A percentile compares a stretch with the other conserved stretches of the same genome.
phyloP scores from a whole-genome alignment of 2,113 vertebrate species.

The Furnarius figulus region DNA sequence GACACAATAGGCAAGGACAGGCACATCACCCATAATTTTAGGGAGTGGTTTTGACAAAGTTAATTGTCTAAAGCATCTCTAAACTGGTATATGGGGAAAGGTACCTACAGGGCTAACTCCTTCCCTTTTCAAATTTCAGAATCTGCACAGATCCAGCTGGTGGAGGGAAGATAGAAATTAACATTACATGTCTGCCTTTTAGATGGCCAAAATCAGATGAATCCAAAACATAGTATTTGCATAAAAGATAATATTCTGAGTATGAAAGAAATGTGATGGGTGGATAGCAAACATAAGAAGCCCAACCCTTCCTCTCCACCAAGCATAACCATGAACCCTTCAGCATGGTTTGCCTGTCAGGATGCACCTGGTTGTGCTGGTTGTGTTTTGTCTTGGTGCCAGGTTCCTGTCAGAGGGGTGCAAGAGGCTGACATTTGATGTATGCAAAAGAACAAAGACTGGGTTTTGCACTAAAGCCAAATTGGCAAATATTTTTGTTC shows the following conservation, averaged over 20 bases:
- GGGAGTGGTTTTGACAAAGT: background rate
- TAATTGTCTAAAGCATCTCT: background rate
- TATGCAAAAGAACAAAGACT: background rate
- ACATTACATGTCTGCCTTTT: background rate
- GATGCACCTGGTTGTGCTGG: slow-evolving; percentile 2
- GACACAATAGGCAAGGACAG: background rate
- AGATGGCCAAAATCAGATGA: background rate
- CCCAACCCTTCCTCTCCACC: background rate
- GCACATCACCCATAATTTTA: background rate
- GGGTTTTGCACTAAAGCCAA: background rate
- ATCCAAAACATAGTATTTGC: background rate
- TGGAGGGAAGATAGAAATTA: background rate
- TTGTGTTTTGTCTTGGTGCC: background rate
- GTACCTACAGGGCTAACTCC: background rate
- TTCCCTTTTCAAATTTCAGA: background rate
- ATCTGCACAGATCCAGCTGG: rapidly evolving
- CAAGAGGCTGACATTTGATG: background rate
- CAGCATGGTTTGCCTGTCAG: background rate
- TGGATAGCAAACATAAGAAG: background rate
- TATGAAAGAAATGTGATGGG: background rate
- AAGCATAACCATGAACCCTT: background rate
- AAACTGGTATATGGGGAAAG: background rate
- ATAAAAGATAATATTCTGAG: background rate
- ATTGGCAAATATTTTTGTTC: slow-evolving; percentile 16
- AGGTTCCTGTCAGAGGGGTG: background rate